phyloP scores from a whole-genome alignment of 2,113 vertebrate species.

The Chaetops frenatus region DNA sequence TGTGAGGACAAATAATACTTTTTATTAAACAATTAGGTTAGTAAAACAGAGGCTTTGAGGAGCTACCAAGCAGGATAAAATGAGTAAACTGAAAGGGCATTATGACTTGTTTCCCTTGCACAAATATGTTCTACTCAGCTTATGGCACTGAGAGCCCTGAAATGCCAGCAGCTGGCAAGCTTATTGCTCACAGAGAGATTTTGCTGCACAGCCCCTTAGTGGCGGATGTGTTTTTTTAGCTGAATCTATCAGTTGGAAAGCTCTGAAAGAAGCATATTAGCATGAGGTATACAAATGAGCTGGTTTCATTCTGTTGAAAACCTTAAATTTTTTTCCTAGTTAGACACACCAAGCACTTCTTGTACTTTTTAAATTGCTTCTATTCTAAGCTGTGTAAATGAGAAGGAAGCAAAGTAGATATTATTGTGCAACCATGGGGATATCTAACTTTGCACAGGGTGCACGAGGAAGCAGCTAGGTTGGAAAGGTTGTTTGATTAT shows the following conservation, averaged over 20 bases:
- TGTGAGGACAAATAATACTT: neutral
- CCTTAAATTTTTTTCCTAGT: neutral
- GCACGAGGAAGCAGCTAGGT: neutral
- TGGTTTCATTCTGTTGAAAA: neutral
- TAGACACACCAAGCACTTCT: neutral
- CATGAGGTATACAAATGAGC: neutral
- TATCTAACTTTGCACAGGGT: neutral
- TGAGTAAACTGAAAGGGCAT: neutral
- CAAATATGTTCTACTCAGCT: neutral
- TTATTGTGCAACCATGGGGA: neutral
- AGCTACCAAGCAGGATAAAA: neutral
- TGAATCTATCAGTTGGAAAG: neutral
- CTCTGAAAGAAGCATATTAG: neutral
- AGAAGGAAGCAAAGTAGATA: neutral
- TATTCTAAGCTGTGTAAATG: neutral
- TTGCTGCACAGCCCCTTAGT: neutral
- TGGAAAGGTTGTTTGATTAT: neutral
- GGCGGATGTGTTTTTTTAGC: neutral
- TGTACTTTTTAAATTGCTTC: neutral
- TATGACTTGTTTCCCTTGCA: neutral
- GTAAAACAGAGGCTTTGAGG: neutral
- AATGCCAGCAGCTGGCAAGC: slow-evolving; percentile 4
- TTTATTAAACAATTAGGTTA: neutral
- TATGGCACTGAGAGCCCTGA: neutral
- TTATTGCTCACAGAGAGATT: neutral